These are phyloP conservation scores for Grallaria varia DNA, from an alignment of 2,113 vertebrate genomes.

Conservation along the genomic window DNA sequence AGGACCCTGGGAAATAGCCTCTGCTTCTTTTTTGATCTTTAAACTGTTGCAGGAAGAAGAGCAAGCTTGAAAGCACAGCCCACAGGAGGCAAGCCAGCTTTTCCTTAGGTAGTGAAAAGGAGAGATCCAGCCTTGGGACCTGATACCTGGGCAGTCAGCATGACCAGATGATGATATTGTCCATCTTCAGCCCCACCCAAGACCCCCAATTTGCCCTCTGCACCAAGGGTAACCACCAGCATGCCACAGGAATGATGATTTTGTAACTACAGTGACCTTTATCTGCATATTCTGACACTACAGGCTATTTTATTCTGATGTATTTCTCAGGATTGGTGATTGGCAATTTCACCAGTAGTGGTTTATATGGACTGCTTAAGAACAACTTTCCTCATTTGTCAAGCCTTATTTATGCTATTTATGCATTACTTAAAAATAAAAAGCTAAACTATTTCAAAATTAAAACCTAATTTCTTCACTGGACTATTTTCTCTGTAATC, in stretches of 20 bases:
- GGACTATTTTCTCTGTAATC: background rate
- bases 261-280: accelerated
- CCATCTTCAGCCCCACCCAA: background rate
- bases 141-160: background rate
- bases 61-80: background rate
- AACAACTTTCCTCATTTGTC: background rate
- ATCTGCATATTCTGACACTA: background rate
- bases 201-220: background rate
- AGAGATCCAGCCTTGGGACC: background rate
- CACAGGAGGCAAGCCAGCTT: background rate
- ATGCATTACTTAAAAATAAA: background rate
- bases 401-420: background rate
- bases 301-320: background rate
- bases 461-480: background rate
- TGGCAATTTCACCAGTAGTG: background rate
- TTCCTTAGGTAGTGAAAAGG: background rate
- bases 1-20: background rate
- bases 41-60: background rate
- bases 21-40: background rate
- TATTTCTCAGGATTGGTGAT: background rate
- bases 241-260: background rate
- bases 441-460: background rate
- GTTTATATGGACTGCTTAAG: background rate
- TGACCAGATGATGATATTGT: background rate
- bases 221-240: background rate